These are phyloP conservation scores for Machaerirhynchus nigripectus DNA, from an alignment of 2,113 vertebrate genomes.

Conservation along the genomic window DNA sequence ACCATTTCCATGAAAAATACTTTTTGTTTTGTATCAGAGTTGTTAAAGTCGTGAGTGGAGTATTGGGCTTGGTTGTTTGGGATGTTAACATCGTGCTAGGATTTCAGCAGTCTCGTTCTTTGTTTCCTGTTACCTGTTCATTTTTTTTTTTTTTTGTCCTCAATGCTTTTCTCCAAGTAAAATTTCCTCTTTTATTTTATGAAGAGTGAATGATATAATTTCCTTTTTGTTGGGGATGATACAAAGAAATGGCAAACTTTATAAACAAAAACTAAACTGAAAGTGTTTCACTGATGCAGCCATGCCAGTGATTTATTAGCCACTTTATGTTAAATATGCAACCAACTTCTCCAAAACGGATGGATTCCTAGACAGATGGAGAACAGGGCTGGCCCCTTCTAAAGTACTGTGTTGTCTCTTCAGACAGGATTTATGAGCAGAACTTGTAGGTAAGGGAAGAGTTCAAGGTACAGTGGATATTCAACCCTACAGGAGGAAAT, in stretches of 20 bases:
- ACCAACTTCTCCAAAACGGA: background rate
- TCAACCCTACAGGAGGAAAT: background rate
- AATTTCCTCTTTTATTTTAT: background rate
- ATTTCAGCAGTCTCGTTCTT: background rate
- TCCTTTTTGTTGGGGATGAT: background rate
- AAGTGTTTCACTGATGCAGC: background rate
- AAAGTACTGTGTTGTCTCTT: background rate
- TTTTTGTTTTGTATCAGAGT: background rate
- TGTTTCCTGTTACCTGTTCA: background rate
- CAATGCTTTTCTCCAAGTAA: background rate
- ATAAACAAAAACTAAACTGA: background rate
- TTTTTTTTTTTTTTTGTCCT: background rate
- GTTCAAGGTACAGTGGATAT: background rate
- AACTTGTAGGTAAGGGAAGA: background rate
- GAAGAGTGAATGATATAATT: background rate
- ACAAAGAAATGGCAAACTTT: background rate
- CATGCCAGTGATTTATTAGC: background rate
- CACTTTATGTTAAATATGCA: background rate
- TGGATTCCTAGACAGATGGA: background rate
- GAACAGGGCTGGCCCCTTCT: background rate
- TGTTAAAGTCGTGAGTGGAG: slow-evolving; percentile 24
- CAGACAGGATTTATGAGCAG: background rate
- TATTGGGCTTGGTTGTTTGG: background rate
- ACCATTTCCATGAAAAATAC: slow-evolving; percentile 27
- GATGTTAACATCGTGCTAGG: background rate